phyloP scores from a whole-genome alignment of 1,140 invertebrate genomes.

The Panulirus ornatus region DNA sequence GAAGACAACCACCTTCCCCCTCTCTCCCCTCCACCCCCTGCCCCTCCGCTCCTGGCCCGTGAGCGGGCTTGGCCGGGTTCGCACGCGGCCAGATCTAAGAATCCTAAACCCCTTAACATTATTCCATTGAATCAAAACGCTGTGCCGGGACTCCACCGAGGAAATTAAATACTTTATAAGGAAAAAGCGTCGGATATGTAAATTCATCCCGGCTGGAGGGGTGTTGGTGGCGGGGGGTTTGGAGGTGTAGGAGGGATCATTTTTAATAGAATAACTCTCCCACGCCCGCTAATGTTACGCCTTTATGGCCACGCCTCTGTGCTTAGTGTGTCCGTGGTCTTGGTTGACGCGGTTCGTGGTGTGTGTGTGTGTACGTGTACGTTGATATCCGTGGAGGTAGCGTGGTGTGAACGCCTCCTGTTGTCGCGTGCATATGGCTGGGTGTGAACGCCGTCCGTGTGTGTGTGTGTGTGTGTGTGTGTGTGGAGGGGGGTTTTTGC shows the following conservation, averaged over 20 bases:
- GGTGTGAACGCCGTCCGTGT: no score
- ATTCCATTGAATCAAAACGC: slow-evolving; percentile 54
- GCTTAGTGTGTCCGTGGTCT: no score
- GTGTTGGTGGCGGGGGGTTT: neutral
- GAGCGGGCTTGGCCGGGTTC: neutral
- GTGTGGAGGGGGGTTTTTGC: no score
- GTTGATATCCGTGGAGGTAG: neutral
- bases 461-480: slow-evolving; percentile 33
- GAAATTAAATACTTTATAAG: slow-evolving; percentile 59
- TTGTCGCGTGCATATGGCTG: no score
- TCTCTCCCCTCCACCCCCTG: neutral
- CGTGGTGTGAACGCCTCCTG: no score
- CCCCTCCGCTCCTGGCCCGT: neutral
- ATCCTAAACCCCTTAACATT: slow-evolving; percentile 53
- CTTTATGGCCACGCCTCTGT: no score
- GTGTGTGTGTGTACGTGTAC: neutral
- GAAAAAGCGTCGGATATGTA: slow-evolving; percentile 48
- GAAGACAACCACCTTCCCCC: no score
- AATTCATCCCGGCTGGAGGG: slow-evolving; percentile 16
- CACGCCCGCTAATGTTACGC: neutral
- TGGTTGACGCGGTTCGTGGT: neutral
- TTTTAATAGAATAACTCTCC: slow-evolving; percentile 37
- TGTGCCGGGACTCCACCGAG: slow-evolving; percentile 5
- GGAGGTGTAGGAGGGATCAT: slow-evolving; percentile 43
- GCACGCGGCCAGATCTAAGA: slow-evolving; percentile 26